These are phyloP conservation scores for Ganaspis sp. DNA, from an alignment of 1,140 invertebrate species.

Conservation along the genomic window DNA sequence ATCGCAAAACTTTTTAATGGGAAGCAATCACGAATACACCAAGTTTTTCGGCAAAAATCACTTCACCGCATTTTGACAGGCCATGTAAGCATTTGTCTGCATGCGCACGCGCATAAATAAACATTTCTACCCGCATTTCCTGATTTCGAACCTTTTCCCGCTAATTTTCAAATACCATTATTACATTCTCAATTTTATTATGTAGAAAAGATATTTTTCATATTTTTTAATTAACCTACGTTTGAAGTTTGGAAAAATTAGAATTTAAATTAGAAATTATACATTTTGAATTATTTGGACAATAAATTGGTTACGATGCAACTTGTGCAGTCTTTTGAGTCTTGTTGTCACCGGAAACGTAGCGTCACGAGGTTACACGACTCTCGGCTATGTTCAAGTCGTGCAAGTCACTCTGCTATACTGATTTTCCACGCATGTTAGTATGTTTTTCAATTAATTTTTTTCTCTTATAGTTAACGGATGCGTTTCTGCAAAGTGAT, in stretches of 20 bases:
- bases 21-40: constrained; percentile 37
- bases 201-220: too few relatives aligned
- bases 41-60: constrained; percentile 31
- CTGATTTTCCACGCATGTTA: not conserved
- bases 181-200: too few relatives aligned
- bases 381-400: constrained; percentile 40
- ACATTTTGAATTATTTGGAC: too few relatives aligned
- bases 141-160: not conserved
- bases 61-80: constrained; percentile 52
- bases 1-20: constrained; percentile 34
- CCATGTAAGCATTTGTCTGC: constrained; percentile 48
- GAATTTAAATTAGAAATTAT: too few relatives aligned
- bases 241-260: too few relatives aligned
- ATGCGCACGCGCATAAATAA: constrained; percentile 44
- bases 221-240: too few relatives aligned
- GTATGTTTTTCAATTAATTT: not conserved
- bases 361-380: not conserved
- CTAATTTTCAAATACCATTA: not conserved
- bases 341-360: not conserved
- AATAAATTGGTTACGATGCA: too few relatives aligned
- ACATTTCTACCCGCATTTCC: not conserved
- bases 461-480: not conserved
- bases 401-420: constrained; percentile 52
- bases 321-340: too few relatives aligned
- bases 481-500: constrained; percentile 1